Conservation (phyloP, 2,113 vertebrate genomes). For the Pterocles gutturalis region DNA sequence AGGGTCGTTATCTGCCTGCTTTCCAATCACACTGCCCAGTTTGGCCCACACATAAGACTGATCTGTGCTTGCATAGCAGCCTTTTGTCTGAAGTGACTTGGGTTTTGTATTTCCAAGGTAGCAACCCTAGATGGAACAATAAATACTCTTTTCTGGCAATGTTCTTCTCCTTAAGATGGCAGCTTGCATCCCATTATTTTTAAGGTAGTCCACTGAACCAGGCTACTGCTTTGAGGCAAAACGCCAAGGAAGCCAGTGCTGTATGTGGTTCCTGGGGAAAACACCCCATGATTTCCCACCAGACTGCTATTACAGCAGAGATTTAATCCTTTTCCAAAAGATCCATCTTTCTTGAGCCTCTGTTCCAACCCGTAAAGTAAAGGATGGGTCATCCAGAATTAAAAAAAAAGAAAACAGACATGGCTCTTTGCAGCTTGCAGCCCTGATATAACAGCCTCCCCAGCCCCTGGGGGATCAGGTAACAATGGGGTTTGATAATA, state of each 20-base stretch:
- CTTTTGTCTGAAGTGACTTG: conserved; percentile 60
- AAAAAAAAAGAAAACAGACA: conserved; percentile 11
- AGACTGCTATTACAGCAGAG: background rate
- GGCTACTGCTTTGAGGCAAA: conserved; percentile 9
- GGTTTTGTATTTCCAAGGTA: conserved; percentile 60
- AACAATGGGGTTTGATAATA: conserved; percentile 73
- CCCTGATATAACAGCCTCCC: conserved; percentile 47
- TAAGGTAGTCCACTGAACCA: conserved; percentile 43
- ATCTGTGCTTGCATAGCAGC: conserved; percentile 46
- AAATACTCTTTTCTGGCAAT: conserved; percentile 44
- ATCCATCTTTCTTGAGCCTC: conserved; percentile 21
- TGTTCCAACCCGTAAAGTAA: conserved; percentile 1
- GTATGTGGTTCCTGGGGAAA: background rate
- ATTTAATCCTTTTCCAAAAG: conserved; percentile 36
- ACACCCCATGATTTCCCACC: background rate
- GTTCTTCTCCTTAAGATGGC: conserved; percentile 56
- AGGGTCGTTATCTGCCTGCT: conserved; percentile 43
- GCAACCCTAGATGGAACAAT: conserved; percentile 53
- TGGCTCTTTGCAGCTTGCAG: conserved; percentile 52
- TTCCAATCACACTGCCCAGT: conserved; percentile 41
- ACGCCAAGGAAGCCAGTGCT: background rate
- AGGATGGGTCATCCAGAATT: conserved; percentile 35
- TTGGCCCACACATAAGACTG: conserved; percentile 19
- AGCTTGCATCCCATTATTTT: conserved; percentile 27
- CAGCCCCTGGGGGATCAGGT: conserved; percentile 64